phyloP scores from a whole-genome alignment of 2,113 vertebrate species.

The Bettongia penicillata region DNA sequence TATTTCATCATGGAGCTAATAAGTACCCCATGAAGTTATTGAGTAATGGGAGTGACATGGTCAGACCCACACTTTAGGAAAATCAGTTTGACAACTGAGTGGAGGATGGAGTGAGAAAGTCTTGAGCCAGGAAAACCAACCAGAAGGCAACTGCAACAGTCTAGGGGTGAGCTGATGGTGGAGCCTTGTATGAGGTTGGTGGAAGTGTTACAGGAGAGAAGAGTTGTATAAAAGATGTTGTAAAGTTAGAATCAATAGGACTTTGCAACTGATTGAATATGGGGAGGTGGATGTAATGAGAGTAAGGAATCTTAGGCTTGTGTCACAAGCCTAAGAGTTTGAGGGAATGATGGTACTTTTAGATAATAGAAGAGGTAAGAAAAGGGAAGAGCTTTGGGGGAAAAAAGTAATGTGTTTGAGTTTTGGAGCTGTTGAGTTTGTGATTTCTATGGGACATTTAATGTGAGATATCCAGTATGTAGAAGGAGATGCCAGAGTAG shows the following conservation, averaged over 20 bases:
- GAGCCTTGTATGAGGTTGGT: too few relatives aligned
- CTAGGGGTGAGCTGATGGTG: neutral
- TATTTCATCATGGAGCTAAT: neutral
- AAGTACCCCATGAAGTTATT: neutral
- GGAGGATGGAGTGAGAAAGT: neutral
- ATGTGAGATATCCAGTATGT: neutral
- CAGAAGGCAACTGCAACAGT: neutral
- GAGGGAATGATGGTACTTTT: neutral
- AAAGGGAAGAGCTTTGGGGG: neutral
- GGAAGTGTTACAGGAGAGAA: neutral
- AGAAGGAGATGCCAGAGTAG: neutral
- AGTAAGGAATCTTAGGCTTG: neutral
- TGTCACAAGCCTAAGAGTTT: too few relatives aligned
- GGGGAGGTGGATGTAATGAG: neutral
- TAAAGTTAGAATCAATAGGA: neutral
- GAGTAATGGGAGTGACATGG: neutral
- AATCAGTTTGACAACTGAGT: neutral
- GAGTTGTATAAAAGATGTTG: neutral
- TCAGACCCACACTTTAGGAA: neutral
- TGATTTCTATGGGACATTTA: neutral
- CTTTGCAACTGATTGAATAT: neutral
- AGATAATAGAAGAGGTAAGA: neutral
- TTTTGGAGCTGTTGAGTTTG: neutral
- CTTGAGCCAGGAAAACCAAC: neutral
- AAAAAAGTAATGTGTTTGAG: neutral